Base-by-base conservation (phyloP, 2,113 vertebrate species). In the Caranx ignobilis region DNA sequence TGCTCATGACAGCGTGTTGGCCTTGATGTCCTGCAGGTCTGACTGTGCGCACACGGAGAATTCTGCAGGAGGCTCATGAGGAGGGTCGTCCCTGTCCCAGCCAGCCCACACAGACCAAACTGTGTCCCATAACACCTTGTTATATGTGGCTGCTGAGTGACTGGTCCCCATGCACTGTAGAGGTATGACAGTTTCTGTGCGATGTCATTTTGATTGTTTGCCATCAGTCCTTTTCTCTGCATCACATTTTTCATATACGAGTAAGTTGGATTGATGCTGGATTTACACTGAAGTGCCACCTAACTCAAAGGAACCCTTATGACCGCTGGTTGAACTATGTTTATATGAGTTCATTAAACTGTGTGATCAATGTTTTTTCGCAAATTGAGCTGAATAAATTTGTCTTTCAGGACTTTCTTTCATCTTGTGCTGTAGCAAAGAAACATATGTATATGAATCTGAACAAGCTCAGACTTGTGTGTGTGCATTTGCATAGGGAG, bases 51-150 rank as follows among this genome's bases (percentile, higher is more conserved):
- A 94, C 90, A 34, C 95, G 97, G 60, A 95, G 93, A 31, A 93
- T 98, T 84, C 90, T 96, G 34, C 95, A 97, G 91, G 94, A 87
- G 74, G 93, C 96, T 9, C 94, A 94, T 11, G 96, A 97, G 5
- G 97, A 96, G 89, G 98, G 98, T 63, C 91, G 97, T 2, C 95
- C 95, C 0, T 99, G 98, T 81, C 96, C 97, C 0, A 85, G 75
- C 41, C 96, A 96, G 84, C 96, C 99, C 64, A 93, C 77, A 67
- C 97, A 99, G 90, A 94, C 95, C 90, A 95, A 95, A 77, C 94
- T 94, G 21, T 99, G 98, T 92, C 96, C 96, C 0, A 89, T 96
- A 85, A 96, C 81, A 57, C 98, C 98, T 55, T 99, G 97, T 94
- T 98, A 98, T 81, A 93, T 84, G 76, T 99, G 97, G 98, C 79